Percentiles rank a stretch among this genome's conserved stretches.
phyloP scores from a whole-genome alignment of 2,797 vertebrate species.

The Leuciscus waleckii region DNA sequence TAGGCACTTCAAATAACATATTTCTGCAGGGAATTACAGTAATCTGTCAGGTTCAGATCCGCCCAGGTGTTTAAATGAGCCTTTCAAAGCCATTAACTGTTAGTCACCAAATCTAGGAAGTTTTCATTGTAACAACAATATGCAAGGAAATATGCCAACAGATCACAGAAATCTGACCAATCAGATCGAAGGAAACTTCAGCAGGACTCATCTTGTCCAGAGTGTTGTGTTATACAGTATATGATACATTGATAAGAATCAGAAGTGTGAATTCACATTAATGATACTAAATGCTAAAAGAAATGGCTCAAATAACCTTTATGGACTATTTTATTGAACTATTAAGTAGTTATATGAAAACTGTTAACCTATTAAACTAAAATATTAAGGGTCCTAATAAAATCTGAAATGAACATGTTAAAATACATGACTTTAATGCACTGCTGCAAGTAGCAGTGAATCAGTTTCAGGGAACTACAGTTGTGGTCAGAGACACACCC shows the following conservation, averaged over 20 bases:
- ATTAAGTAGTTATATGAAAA: background rate
- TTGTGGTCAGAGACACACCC: conserved; percentile 53
- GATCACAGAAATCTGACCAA: background rate
- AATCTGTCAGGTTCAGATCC: background rate
- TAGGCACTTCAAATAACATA: background rate
- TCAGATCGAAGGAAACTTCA: background rate
- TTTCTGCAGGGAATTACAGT: background rate
- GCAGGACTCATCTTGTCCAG: conserved; percentile 16
- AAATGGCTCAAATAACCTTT: background rate
- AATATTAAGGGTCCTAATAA: background rate
- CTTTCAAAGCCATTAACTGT: conserved; percentile 14
- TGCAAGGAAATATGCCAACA: background rate
- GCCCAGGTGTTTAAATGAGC: background rate
- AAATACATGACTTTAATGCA: background rate
- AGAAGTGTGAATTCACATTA: background rate
- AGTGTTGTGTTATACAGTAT: background rate
- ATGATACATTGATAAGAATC: background rate
- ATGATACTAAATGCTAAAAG: background rate
- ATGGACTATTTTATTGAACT: background rate
- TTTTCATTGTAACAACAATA: background rate
- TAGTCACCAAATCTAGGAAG: conserved; percentile 9
- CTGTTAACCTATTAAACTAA: background rate
- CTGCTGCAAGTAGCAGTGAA: background rate
- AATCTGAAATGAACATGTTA: background rate
- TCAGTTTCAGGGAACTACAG: conserved; percentile 60